Evolutionary conservation across 1,140 invertebrate genomes (phyloP).

Genomic region (Tenebrio molitor): DNA sequence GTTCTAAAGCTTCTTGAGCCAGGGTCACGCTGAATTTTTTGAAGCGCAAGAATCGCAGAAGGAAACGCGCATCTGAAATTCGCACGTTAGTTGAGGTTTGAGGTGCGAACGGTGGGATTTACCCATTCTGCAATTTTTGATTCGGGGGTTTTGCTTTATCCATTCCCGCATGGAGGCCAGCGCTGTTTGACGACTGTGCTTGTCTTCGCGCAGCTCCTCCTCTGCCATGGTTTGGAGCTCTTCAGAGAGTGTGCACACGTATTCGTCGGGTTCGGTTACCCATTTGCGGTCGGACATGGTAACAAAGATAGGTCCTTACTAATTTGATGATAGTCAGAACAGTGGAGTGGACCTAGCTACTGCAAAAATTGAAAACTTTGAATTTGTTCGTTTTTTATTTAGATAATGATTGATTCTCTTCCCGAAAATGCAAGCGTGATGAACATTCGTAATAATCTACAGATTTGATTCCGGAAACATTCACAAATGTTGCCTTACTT

Average conservation of each 20-base stretch:
- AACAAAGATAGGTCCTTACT: background rate
- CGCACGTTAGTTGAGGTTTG: background rate
- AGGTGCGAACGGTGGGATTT: constrained; percentile 23
- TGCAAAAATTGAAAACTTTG: too few species aligned
- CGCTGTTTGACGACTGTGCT: constrained; percentile 75
- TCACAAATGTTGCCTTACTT: too few species aligned
- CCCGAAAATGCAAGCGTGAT: too few species aligned
- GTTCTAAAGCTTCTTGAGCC: constrained; percentile 84
- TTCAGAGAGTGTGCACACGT: constrained; percentile 71
- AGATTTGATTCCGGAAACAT: too few species aligned
- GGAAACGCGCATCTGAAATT: constrained; percentile 78
- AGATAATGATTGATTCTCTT: too few species aligned
- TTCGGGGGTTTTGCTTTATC: constrained; percentile 80
- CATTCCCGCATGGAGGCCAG: constrained; percentile 78
- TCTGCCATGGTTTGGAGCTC: constrained; percentile 76
- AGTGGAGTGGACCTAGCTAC: too few species aligned
- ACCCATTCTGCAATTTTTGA: constrained; percentile 80
- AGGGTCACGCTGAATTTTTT: constrained; percentile 88
- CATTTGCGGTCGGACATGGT: constrained; percentile 59
- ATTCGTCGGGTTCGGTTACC: constrained; percentile 73
- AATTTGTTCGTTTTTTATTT: too few species aligned
- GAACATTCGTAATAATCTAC: too few species aligned
- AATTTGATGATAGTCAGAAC: too few species aligned
- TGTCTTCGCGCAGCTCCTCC: constrained; percentile 78
- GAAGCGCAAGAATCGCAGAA: constrained; percentile 83